Evolutionary conservation across 2,888 invertebrate genomes (phyloP), one percentile per base, ranked within the genome.

Genomic region (Pristionchus arcanus): DNA sequence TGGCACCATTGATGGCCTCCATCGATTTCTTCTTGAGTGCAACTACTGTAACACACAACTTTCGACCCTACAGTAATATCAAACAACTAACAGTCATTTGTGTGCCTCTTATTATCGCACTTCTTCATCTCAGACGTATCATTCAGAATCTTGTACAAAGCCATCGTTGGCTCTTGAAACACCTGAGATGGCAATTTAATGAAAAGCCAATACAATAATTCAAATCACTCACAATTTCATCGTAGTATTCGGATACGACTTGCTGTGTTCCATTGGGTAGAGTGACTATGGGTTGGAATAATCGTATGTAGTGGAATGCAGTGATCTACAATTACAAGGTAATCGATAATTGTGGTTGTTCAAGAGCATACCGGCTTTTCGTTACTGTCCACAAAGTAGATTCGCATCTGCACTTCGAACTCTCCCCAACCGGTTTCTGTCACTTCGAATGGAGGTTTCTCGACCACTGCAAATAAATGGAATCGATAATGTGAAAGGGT

Each of bases 371-470:
- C 98, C 28, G 98, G 97, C 95, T 97, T 96, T 96, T 98, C 99
- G 94, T 98, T 98, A 1, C 98, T 97, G 96, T 99, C 99, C 95
- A 97, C 97, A 94, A 99, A 99, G 95, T 98, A 98, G 91, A 99
- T 97, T 95, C 98, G 98, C 89, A 99, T 98, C 63, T 98, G 97
- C 92, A 99, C 97, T 96, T 99, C 99, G 95, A 99, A 99, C 96
- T 99, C 99, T 92, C 99, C 99, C 99, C 99, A 99, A 2, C 99
- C 99, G 0, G 99, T 99, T 96, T 99, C 99, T 0, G 97, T 98
- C 13, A 99, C 97, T 96, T 99, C 98, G 95, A 98, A 99, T 0
- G 99, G 99, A 0, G 98, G 98, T 95, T 98, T 98, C 0, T 97
- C 97, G 0, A 98, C 96, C 92, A 98, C 97, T 96, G 92, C 90